Conservation (phyloP, 2,888 invertebrate species). For the Agonopterix heracliana region DNA sequence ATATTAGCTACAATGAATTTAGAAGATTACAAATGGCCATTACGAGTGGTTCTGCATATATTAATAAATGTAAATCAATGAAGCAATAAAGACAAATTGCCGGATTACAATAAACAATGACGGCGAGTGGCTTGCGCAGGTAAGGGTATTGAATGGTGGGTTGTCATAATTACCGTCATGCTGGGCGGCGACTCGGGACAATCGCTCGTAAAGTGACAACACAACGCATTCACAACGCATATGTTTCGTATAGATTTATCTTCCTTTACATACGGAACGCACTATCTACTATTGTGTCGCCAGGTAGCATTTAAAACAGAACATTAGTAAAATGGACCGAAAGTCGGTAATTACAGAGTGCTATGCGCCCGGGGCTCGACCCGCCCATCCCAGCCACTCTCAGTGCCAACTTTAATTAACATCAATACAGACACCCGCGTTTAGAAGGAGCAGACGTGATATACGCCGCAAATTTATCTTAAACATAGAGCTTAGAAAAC, state of each 20-base stretch:
- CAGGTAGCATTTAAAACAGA: conserved; percentile 34
- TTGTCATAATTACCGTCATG: conserved; percentile 33
- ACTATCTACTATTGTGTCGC: conserved; percentile 23
- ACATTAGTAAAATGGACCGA: conserved; percentile 38
- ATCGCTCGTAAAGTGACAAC: conserved; percentile 51
- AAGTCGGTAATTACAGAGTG: conserved; percentile 38
- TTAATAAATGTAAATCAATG: conserved; percentile 21
- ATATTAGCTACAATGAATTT: conserved; percentile 9
- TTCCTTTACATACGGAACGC: background rate
- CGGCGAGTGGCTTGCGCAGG: conserved; percentile 17
- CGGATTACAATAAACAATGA: conserved; percentile 24
- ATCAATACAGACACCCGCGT: conserved; percentile 36
- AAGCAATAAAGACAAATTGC: conserved; percentile 25
- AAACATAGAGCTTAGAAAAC: conserved; percentile 31
- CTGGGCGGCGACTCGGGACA: conserved; percentile 29
- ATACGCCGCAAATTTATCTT: conserved; percentile 43
- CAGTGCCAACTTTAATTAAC: conserved; percentile 50
- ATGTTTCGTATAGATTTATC: conserved; percentile 13
- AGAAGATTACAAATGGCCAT: conserved; percentile 7
- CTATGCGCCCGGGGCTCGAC: conserved; percentile 22
- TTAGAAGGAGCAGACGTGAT: conserved; percentile 38
- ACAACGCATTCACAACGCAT: conserved; percentile 22
- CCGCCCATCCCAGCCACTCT: conserved; percentile 22
- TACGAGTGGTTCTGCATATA: background rate
- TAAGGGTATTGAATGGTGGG: conserved; percentile 27